Percentiles rank a stretch among this genome's conserved stretches.
Evolutionary conservation across 2,888 invertebrate genomes (phyloP).

Genomic region (Micoletzkya japonica): DNA sequence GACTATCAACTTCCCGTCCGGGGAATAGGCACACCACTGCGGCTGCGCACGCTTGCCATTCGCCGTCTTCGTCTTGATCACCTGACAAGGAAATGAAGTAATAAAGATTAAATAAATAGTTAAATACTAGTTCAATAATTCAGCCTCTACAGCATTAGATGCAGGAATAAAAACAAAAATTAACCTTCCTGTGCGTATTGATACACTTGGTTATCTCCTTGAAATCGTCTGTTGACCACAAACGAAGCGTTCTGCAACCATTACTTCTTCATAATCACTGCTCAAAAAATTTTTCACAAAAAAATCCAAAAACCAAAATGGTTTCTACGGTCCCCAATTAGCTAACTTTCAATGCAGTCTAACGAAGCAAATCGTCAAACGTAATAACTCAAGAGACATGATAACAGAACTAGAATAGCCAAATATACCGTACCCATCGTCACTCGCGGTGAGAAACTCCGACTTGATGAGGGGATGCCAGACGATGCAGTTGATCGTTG

Average conservation of each 20-base stretch:
- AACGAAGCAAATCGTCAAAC: no score
- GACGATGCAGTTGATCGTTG: slow-evolving; percentile 83
- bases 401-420: background rate
- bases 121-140: background rate
- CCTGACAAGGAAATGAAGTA: slow-evolving; percentile 22
- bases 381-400: no score
- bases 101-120: background rate
- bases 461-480: slow-evolving; percentile 90
- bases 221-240: slow-evolving; percentile 82
- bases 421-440: slow-evolving; percentile 76
- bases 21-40: slow-evolving; percentile 54
- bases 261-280: no score
- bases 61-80: slow-evolving; percentile 58
- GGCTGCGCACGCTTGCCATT: slow-evolving; percentile 58
- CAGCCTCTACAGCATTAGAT: background rate
- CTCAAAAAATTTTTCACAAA: background rate
- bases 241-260: slow-evolving; percentile 74
- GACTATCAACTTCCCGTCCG: slow-evolving; percentile 74
- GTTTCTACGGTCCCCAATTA: no score
- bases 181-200: slow-evolving; percentile 54
- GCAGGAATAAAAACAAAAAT: background rate
- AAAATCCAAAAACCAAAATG: background rate
- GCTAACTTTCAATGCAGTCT: no score
- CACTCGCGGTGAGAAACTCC: slow-evolving; percentile 90
- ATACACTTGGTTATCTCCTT: slow-evolving; percentile 66